phyloP scores from a whole-genome alignment of 1,140 invertebrate genomes.

The Episyrphus balteatus region DNA sequence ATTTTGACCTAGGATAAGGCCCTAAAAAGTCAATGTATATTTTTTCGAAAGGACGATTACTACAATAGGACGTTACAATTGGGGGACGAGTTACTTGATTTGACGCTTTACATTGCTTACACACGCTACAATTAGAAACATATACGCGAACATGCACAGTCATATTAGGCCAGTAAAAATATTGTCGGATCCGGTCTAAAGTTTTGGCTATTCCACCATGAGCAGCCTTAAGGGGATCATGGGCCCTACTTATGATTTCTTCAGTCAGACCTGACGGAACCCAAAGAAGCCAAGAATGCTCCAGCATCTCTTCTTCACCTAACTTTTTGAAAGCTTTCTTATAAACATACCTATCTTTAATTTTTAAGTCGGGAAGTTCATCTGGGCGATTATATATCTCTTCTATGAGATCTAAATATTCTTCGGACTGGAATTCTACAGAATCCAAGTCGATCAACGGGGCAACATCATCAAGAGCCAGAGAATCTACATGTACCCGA shows the following conservation, averaged over 20 bases:
- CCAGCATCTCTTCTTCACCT: too few relatives aligned
- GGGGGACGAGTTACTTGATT: background rate
- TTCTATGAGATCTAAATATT: too few relatives aligned
- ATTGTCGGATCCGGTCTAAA: background rate
- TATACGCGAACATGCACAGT: background rate
- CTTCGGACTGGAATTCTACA: too few relatives aligned
- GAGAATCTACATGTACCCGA: background rate
- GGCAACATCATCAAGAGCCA: too few relatives aligned
- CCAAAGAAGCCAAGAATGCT: background rate
- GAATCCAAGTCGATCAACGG: too few relatives aligned
- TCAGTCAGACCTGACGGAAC: background rate
- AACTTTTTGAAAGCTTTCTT: too few relatives aligned
- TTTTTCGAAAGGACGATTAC: conserved; percentile 1
- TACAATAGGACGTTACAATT: background rate
- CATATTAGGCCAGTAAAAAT: conserved; percentile 4
- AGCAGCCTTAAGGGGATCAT: background rate
- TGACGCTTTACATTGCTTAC: conserved; percentile 1
- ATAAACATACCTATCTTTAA: too few relatives aligned
- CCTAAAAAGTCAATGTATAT: conserved; percentile 7
- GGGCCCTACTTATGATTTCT: background rate
- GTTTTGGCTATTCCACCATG: conserved; percentile 1
- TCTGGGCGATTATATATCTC: too few relatives aligned
- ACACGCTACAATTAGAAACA: conserved; percentile 1
- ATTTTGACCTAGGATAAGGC: conserved; percentile 5
- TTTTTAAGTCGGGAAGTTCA: too few relatives aligned